Conservation (phyloP, 2,113 vertebrate genomes). For the Megaceryle maxima region DNA sequence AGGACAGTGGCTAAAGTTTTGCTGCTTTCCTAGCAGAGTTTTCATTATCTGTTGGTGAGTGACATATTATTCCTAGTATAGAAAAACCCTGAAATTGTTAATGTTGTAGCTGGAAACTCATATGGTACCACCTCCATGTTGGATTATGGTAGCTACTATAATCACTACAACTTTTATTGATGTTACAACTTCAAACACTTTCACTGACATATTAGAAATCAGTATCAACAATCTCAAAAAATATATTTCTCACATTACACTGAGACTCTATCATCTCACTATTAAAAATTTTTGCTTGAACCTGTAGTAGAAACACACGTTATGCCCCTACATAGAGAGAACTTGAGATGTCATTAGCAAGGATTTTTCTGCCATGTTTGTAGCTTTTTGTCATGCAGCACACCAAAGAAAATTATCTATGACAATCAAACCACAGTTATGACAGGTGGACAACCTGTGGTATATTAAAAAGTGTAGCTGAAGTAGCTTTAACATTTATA, state of each 20-base stretch:
- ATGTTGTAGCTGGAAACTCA: neutral
- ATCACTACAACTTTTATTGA: neutral
- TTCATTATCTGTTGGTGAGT: neutral
- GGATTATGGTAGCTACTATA: neutral
- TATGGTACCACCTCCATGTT: neutral
- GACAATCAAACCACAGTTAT: neutral
- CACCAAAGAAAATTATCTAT: neutral
- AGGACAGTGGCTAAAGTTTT: neutral
- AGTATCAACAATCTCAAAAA: neutral
- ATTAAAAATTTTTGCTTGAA: neutral
- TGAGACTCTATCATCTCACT: neutral
- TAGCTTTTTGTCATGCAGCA: neutral
- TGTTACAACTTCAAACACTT: neutral
- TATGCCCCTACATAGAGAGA: neutral
- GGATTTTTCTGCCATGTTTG: neutral
- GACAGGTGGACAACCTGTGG: conserved; percentile 23
- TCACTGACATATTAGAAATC: neutral
- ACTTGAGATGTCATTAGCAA: neutral
- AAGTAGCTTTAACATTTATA: conserved; percentile 47
- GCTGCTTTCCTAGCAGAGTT: neutral
- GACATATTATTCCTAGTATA: neutral
- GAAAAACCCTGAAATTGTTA: neutral
- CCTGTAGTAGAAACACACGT: neutral
- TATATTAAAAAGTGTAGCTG: neutral
- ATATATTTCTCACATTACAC: neutral